Base-by-base conservation (phyloP, 2,113 vertebrate species). In the Fregata magnificens region DNA sequence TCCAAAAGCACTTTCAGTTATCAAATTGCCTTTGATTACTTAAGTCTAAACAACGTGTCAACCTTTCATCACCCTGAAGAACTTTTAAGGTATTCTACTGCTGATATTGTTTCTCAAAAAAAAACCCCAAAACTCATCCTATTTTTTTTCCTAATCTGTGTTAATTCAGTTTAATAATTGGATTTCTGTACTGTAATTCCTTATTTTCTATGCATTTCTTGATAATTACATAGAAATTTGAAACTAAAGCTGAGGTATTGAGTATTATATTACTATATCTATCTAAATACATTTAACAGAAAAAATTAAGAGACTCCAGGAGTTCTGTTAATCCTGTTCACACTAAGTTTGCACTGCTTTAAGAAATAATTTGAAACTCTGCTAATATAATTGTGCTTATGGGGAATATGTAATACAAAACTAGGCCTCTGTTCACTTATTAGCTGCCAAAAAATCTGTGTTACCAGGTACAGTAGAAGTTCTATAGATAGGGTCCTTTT, bases 1-100 rank as follows among this genome's bases (percentile, higher is more conserved):
- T 96, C 93, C 92, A 94, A 97, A 97, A 96, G 94, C 93, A 90
- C 95, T 98, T 97, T 69, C 92, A 93, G 88, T 97, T 93, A 91
- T 95, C 93, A 96, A 97, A 95, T 93, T 97, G 92, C 73, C 86
- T 96, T 96, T 97, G 97, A 98, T 98, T 97, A 97, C 96, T 94
- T 93, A 82, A 94, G 84, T 95, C 73, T 91, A 95, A 98, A 97
- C 95, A 96, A 96, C 80, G 6, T 63, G 94, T 97, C 94, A 88
- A 95, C 91, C 86, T 97, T 97, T 96, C 80, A 91, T 96, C 90
- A 86, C 77, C 44, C 45, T 34, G 25, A 91, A 94, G 87, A 87
- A 72, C 29, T 92, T 97, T 74, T 52, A 92, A 98, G 91, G 86
- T 93, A 86, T 89, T 94, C 88, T 40, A 56, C 50, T 88, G 59